Base-by-base conservation (phyloP, 2,113 vertebrate species). In the Sapayoa aenigma region DNA sequence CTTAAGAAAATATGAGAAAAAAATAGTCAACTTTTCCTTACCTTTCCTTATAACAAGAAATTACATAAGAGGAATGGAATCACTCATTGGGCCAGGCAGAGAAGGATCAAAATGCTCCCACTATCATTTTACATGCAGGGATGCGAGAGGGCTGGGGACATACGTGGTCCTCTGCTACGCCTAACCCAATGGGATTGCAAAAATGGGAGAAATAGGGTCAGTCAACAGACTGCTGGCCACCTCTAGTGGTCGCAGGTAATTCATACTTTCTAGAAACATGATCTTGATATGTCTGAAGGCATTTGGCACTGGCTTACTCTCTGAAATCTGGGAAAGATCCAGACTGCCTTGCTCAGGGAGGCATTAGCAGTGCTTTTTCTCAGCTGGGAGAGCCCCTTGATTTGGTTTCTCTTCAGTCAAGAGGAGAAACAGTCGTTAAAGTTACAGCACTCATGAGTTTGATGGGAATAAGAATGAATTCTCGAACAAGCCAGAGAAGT, bases 211-310 rank as follows among this genome's bases (percentile, higher is more conserved):
- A 80, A 31, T 22, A 91, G 59, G 90, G 78, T 77, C 82, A 63
- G 84, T 33, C 84, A 91, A 52, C 46, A 89, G 84, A 62, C 55
- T 85, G 67, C 59, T 90, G 91, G 82, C 79, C 93, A 96, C 82
- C 75, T 95, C 75, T 90, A 93, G 90, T 90, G 76, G 92, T 90
- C 3, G 19, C 55, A 85, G 79, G 47, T 86, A 91, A 55, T 78
- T 86, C 59, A 31, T 77, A n/a, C 63, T 59, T 95, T 49, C 59
- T 62, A 71, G 67, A 86, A 91, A 59, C 73, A 49, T 16, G 37
- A 15, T 77, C 31, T 76, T 16, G 4, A 19, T 63, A 41, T 58
- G 47, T 86, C 76, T 67, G 53, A 89, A 89, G 47, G 25, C 44
- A 53, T 83, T 81, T 92, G 83, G 50, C 67, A 50, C 18, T 33